Evolutionary conservation across 2,797 vertebrate species (phyloP), one percentile per base, ranked within the genome.

Genomic region (Gymnocypris eckloni): DNA sequence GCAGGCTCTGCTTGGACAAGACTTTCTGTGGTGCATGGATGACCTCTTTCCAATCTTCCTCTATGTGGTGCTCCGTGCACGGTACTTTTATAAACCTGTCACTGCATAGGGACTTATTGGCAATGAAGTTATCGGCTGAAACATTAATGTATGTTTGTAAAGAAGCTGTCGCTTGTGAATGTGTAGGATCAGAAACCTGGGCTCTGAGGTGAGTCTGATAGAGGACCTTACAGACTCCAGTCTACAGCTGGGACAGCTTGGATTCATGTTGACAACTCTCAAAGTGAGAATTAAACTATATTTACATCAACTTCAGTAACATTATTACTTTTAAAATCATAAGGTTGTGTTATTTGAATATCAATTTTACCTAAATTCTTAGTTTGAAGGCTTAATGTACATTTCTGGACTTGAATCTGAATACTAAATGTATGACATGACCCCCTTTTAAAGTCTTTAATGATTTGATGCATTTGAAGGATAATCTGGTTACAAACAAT

Each of bases 21-120:
- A 96, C 90, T 99, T 98, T 91, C 89, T 98, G 84, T 99, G 97
- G 98, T 98, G 97, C 90, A 99, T 99, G 98, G 98, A 99, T 81
- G 98, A 99, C 88, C 95, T 99, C 86, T 97, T 99, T 88, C 98
- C 98, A 4, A 97, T 99, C 86, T 99, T 98, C 93, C 95, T 99
- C 41, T 99, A 98, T n/a, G 96, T 99, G 91, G 98, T 99, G 87
- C 94, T 99, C 52, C 96, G 98, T 90, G 97, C 98, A 78, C 97
- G 97, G 98, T 98, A 89, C 71, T 59, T 81, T 66, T 45, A 22
- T 11, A 69, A 48, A 70, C n/a, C 6, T 56, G 56, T 41, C 12
- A 54, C 22, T 45, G 41, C 39, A 45, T 43, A 45, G 43, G 2
- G n/a, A 43, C n/a, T 2, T 79, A 1, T 45, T 2, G 28, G 13